phyloP scores from a whole-genome alignment of 2,113 vertebrate genomes.

The Ammospiza caudacuta region DNA sequence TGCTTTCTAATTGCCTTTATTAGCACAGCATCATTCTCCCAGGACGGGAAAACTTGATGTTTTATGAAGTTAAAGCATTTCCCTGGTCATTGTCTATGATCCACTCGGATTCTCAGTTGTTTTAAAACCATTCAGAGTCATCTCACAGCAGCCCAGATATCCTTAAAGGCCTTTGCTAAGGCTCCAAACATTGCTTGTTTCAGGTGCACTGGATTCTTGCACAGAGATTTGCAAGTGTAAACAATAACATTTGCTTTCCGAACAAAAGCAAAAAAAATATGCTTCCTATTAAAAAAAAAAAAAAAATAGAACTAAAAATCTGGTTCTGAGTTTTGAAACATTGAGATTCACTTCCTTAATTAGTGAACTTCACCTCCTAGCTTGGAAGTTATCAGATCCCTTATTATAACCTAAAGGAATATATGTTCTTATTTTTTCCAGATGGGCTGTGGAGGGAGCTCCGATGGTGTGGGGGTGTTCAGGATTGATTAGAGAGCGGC shows the following conservation, averaged over 20 bases:
- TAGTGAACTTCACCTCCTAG: background rate
- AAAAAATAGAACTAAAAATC: background rate
- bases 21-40: background rate
- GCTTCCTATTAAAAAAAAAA: background rate
- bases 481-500: constrained; percentile 29
- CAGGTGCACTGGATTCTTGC: background rate
- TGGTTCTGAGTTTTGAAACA: background rate
- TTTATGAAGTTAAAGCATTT: background rate
- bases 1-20: background rate
- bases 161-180: background rate
- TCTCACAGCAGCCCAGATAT: background rate
- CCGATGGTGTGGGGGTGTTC: background rate
- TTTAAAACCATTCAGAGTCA: background rate
- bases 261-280: background rate
- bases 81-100: rapidly evolving
- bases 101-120: background rate
- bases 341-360: constrained; percentile 7
- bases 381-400: background rate
- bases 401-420: background rate
- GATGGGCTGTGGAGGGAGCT: background rate
- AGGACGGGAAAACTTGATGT: background rate
- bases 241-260: background rate
- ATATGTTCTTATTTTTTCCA: background rate
- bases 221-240: background rate
- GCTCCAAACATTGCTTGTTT: background rate